These are phyloP conservation scores for Valencia hispanica DNA, from an alignment of 2,797 vertebrate species.

Conservation along the genomic window DNA sequence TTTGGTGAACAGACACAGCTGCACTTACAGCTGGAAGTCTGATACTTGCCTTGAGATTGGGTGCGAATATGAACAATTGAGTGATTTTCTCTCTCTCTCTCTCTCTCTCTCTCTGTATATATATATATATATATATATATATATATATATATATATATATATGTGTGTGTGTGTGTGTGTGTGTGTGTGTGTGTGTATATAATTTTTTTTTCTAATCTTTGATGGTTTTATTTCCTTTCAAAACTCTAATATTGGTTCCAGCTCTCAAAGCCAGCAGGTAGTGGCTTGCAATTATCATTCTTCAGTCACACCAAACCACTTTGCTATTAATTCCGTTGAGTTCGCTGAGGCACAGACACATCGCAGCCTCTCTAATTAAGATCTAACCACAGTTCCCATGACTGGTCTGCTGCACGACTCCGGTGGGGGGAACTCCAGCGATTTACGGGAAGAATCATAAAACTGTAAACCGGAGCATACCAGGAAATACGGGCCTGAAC, in stretches of 20 bases:
- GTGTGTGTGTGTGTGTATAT: too few species aligned
- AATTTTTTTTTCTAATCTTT: conserved; percentile 5
- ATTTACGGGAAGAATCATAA: conserved; percentile 80
- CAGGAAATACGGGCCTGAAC: conserved; percentile 75
- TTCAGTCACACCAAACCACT: conserved; percentile 46
- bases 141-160: too few species aligned
- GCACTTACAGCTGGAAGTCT: conserved; percentile 36
- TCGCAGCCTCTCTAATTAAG: conserved; percentile 73
- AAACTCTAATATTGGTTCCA: conserved; percentile 44
- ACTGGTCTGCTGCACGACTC: conserved; percentile 51
- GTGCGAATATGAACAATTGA: conserved; percentile 6
- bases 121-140: too few species aligned
- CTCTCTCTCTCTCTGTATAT: too few species aligned
- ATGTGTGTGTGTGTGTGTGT: too few species aligned
- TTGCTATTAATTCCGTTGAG: conserved; percentile 46
- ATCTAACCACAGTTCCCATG: conserved; percentile 71
- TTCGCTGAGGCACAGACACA: conserved; percentile 55
- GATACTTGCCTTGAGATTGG: conserved; percentile 11
- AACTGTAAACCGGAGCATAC: conserved; percentile 76
- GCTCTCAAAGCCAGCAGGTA: conserved; percentile 40
- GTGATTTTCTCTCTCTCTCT: too few species aligned
- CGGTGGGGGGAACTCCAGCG: conserved; percentile 61
- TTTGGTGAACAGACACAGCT: conserved; percentile 55
- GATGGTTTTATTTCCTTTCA: conserved; percentile 22
- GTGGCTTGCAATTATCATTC: conserved; percentile 46